Evolutionary conservation across 2,113 vertebrate species (phyloP), one percentile per base, ranked within the genome.

Genomic region (Scomber scombrus): DNA sequence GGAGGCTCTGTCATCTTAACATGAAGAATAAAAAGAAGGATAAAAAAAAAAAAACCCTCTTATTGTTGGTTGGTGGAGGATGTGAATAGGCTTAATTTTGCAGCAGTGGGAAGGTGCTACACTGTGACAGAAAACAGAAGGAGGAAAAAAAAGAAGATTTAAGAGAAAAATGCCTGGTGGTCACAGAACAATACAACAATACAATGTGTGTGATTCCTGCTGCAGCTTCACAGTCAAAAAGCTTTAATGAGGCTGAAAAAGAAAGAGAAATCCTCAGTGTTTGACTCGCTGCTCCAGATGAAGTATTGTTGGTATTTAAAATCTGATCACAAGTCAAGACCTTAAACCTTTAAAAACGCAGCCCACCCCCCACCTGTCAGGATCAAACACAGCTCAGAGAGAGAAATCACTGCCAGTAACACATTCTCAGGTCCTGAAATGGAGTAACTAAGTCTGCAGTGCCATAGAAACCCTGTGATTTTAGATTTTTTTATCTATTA

Each of bases 301-400:
- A 31, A 62, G 51, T 9, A 52, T 5, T 12, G n/a, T 0, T 43
- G 19, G 14, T 6, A 43, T 43, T 52, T 52, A 26, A 52, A 58
- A 65, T 6, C 19, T 3, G 0, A 58, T 40, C 16, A 10, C 19
- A n/a, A 31, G 19, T 26, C 49, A 12, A 15, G 16, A 62, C 45
- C 19, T 18, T 51, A 19, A 75, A 64, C 57, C 47, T 56, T 61
- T 62, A 40, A 8, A 61, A 69, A 57, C 23, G 3, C 23, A 26
- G 23, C 23, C 23, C 23, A 26, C 23, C 23, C 23, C 23, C 23
- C 23, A 26, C 23, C 58, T 61, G 67, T 79, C 56, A 65, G 54
- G 62, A 60, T 74, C 49, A 73, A 63, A 73, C 70, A 65, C 69
- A 64, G 58, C 18, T 75, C 40, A 46, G 64, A 66, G 23, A n/a